A percentile compares a stretch with the other conserved stretches of the same genome.
Evolutionary conservation across 2,797 vertebrate genomes (phyloP).

Genomic region (Sebastes aleutianus): DNA sequence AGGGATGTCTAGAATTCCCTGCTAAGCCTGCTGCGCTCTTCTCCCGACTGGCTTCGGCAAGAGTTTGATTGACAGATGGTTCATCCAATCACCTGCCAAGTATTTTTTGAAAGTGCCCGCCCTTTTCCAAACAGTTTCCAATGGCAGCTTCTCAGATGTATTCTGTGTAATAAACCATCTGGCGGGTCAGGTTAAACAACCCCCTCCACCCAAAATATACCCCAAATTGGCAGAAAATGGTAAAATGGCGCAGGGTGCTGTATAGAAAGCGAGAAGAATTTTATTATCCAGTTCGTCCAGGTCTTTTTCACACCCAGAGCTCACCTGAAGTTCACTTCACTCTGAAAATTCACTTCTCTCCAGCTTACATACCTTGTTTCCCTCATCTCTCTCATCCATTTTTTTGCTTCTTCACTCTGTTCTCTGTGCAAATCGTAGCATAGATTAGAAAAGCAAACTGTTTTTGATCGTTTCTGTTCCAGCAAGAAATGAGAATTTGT

Average conservation of each 20-base stretch:
- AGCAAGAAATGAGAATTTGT: neutral
- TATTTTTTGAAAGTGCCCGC: no score
- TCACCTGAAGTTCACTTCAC: neutral
- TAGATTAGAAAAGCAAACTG: neutral
- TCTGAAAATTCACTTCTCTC: neutral
- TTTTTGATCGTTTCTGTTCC: neutral
- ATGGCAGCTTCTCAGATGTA: no score
- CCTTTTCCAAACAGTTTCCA: no score
- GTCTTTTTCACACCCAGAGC: neutral
- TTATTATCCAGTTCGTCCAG: neutral
- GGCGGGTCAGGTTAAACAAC: neutral
- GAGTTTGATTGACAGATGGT: no score
- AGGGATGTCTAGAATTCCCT: no score
- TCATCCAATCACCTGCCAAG: no score
- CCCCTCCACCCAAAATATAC: neutral
- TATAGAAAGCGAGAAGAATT: neutral
- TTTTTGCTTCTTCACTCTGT: neutral
- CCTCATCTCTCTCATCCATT: neutral
- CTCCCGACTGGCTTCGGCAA: no score
- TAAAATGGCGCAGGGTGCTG: neutral
- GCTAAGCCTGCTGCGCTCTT: no score
- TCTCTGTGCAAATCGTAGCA: neutral
- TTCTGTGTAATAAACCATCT: no score
- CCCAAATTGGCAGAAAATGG: neutral
- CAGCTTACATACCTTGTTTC: neutral